phyloP scores from a whole-genome alignment of 2,888 invertebrate genomes.

The Pachycephus smyrnensis region DNA sequence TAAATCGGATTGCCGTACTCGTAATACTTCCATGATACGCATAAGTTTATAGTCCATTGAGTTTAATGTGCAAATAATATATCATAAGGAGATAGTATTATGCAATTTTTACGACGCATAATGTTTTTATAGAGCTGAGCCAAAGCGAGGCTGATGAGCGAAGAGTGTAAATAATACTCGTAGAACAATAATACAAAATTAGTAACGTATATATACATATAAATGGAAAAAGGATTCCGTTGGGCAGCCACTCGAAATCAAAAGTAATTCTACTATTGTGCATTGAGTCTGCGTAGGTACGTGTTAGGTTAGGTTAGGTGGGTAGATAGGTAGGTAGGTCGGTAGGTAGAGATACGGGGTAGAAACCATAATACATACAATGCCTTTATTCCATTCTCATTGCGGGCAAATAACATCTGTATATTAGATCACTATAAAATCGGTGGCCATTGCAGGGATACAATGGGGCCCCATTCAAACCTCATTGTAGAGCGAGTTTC shows the following conservation, averaged over 20 bases:
- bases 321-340: neutral
- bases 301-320: neutral
- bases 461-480: constrained; percentile 60
- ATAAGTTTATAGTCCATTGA: neutral
- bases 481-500: constrained; percentile 58
- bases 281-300: neutral
- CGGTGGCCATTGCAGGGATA: constrained; percentile 57
- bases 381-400: constrained; percentile 61
- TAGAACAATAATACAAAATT: neutral
- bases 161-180: neutral
- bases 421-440: constrained; percentile 65
- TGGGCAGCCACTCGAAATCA: neutral
- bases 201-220: neutral
- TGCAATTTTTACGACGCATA: neutral
- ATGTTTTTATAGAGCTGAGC: neutral
- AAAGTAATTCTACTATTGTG: neutral
- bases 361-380: constrained; percentile 54
- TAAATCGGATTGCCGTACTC: constrained; percentile 27
- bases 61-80: neutral
- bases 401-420: constrained; percentile 65
- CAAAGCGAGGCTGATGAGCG: neutral
- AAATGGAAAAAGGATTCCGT: neutral
- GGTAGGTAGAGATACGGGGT: constrained; percentile 43
- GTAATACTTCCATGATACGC: neutral
- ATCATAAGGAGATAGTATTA: neutral